Conservation (phyloP, 2,888 invertebrate genomes). For the Drosophila kambysellisi region DNA sequence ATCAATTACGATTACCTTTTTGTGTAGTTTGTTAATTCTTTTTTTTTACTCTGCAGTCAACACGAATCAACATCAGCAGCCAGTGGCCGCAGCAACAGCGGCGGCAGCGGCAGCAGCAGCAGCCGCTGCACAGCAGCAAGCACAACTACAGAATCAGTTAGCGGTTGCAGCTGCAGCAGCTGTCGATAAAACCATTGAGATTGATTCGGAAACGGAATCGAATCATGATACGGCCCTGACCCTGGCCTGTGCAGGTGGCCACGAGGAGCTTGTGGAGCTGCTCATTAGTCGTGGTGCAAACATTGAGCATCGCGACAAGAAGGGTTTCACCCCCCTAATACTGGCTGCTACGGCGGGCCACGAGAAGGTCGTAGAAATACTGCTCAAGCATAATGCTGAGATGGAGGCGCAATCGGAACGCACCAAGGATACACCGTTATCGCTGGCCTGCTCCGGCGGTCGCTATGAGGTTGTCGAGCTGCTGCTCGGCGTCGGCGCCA, state of each 20-base stretch:
- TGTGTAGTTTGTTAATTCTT: not conserved
- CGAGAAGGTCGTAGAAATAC: conserved; percentile 94
- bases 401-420: conserved; percentile 99
- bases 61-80: conserved; percentile 77
- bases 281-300: conserved; percentile 96
- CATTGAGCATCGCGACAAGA: conserved; percentile 99
- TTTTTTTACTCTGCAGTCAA: conserved; percentile 64
- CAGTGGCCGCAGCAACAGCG: conserved; percentile 56
- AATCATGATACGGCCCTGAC: conserved; percentile 99
- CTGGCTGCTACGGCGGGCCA: conserved; percentile 98
- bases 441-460: conserved; percentile 98
- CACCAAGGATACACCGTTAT: conserved; percentile 99
- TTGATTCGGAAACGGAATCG: conserved; percentile 99
- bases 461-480: conserved; percentile 98
- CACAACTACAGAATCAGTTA: conserved; percentile 78
- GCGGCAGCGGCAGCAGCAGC: conserved; percentile 83
- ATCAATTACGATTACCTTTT: not conserved
- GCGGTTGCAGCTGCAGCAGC: conserved; percentile 82
- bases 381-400: conserved; percentile 97
- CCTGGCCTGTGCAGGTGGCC: conserved; percentile 98
- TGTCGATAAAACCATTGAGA: conserved; percentile 93
- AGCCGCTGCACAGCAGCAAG: conserved; percentile 77
- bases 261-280: conserved; percentile 97
- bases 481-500: conserved; percentile 94
- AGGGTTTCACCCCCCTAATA: conserved; percentile 99